phyloP scores from a whole-genome alignment of 1,140 invertebrate species.

The Drosophila setifemur region DNA sequence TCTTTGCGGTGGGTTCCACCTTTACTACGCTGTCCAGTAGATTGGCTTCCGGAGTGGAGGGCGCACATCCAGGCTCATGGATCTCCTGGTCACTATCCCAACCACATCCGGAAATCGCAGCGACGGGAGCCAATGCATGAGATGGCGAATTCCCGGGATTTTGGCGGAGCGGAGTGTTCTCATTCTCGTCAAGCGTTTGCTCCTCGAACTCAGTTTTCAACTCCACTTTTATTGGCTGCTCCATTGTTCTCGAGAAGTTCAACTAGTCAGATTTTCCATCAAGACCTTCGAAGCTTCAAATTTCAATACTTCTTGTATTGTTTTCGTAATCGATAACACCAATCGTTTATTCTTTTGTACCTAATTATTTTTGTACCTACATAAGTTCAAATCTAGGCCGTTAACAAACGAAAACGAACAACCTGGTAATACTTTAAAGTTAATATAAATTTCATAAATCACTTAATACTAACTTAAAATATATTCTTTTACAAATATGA shows the following conservation, averaged over 20 bases:
- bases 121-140: neutral
- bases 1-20: neutral
- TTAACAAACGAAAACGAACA: too few relatives aligned
- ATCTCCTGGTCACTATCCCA: constrained; percentile 42
- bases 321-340: neutral
- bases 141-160: neutral
- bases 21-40: neutral
- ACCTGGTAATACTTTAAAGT: too few relatives aligned
- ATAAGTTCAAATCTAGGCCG: too few relatives aligned
- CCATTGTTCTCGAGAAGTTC: neutral
- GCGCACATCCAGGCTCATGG: neutral
- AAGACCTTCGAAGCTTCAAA: neutral
- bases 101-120: neutral
- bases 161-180: constrained; percentile 30
- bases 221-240: neutral
- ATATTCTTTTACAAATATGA: too few relatives aligned
- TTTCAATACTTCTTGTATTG: neutral
- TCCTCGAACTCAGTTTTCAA: neutral
- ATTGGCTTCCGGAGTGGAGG: neutral
- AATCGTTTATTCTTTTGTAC: too few relatives aligned
- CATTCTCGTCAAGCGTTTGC: constrained; percentile 20
- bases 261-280: neutral
- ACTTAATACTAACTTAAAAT: too few relatives aligned
- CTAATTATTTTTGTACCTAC: too few relatives aligned
- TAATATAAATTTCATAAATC: too few relatives aligned